These are phyloP conservation scores for Archilochus colubris DNA, from an alignment of 2,113 vertebrate species.

Conservation along the genomic window DNA sequence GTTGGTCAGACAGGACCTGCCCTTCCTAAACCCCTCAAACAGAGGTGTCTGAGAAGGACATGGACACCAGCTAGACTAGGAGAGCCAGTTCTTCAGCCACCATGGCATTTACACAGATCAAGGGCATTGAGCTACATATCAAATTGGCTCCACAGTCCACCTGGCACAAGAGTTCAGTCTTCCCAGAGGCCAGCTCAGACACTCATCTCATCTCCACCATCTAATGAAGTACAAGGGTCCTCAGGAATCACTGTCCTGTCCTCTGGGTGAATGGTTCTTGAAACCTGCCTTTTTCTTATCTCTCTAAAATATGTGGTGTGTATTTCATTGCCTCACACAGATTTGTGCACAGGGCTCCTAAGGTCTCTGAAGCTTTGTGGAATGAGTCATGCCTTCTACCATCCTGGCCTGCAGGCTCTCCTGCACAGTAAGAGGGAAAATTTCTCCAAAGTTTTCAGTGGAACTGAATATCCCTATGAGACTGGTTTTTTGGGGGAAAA, in stretches of 20 bases:
- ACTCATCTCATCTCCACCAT: not conserved
- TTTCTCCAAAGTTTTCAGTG: not conserved
- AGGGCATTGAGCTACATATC: not conserved
- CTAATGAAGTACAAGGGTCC: rapidly evolving
- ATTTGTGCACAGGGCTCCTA: not conserved
- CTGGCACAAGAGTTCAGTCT: not conserved
- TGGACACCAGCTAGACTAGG: not conserved
- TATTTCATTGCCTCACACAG: not conserved
- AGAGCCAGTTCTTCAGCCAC: not conserved
- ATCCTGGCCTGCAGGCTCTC: not conserved
- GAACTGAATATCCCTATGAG: not conserved
- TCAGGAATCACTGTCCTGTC: not conserved
- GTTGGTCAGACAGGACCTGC: no score
- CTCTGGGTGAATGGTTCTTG: not conserved
- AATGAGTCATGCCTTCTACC: not conserved
- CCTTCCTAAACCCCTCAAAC: not conserved
- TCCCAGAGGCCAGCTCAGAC: not conserved
- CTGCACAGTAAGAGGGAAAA: not conserved
- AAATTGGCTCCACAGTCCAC: not conserved
- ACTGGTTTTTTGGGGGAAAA: not conserved
- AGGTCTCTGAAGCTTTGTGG: not conserved
- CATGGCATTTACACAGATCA: not conserved
- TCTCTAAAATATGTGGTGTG: rapidly evolving
- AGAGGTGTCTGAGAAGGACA: not conserved
- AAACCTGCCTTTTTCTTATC: not conserved